phyloP scores from a whole-genome alignment of 2,113 vertebrate genomes.

The Solea senegalensis region DNA sequence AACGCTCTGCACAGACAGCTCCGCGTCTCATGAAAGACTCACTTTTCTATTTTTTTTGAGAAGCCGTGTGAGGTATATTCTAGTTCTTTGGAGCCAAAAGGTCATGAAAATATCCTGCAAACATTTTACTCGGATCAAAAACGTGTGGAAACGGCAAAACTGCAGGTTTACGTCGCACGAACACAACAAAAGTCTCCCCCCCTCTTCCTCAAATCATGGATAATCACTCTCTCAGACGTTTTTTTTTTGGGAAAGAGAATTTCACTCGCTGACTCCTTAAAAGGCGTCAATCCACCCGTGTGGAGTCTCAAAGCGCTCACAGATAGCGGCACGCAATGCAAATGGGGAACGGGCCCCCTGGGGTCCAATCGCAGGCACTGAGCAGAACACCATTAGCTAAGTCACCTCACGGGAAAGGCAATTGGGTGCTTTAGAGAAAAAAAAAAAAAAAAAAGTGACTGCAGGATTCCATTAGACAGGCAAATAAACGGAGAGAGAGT shows the following conservation, averaged over 20 bases:
- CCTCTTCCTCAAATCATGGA: neutral
- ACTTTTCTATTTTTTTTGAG: too few species aligned
- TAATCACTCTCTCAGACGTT: slow-evolving; percentile 3
- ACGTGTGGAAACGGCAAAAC: neutral
- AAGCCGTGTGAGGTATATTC: too few species aligned
- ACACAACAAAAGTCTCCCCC: too few species aligned
- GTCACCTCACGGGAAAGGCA: slow-evolving; percentile 38
- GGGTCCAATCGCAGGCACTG: slow-evolving; percentile 6
- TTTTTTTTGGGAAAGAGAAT: neutral
- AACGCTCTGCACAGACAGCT: too few species aligned
- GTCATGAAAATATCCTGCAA: too few species aligned
- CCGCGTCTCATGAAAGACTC: too few species aligned
- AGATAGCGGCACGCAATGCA: slow-evolving; percentile 25
- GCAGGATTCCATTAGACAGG: slow-evolving; percentile 23
- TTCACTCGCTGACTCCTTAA: slow-evolving; percentile 8
- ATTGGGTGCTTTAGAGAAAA: slow-evolving; percentile 5
- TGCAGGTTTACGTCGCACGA: too few species aligned
- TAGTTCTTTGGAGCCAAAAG: too few species aligned
- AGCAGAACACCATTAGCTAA: slow-evolving; percentile 49
- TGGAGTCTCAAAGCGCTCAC: neutral
- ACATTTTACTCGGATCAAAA: neutral
- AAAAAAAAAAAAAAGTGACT: neutral
- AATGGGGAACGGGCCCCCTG: slow-evolving; percentile 17
- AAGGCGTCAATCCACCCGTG: slow-evolving; percentile 1
- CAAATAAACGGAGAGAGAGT: slow-evolving; percentile 16